Conservation (phyloP, 2,113 vertebrate species). For the Petroica traversi region DNA sequence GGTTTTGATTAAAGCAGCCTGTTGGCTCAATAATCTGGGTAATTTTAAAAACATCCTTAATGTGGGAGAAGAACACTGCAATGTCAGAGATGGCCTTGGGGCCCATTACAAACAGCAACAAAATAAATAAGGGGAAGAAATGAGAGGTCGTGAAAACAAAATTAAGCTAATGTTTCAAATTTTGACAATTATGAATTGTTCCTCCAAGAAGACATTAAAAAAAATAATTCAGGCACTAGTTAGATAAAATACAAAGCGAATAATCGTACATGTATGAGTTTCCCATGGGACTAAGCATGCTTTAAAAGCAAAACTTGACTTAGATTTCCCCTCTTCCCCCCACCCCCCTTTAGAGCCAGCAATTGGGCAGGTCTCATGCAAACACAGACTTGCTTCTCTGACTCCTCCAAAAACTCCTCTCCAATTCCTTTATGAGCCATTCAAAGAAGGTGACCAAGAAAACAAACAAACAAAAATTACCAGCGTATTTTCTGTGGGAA, state of each 20-base stretch:
- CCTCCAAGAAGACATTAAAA: constrained; percentile 74
- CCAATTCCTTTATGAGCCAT: constrained; percentile 54
- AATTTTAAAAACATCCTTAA: constrained; percentile 85
- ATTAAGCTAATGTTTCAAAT: constrained; percentile 83
- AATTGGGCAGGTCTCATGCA: constrained; percentile 70
- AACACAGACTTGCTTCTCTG: constrained; percentile 57
- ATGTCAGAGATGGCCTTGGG: constrained; percentile 79
- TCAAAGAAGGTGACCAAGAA: constrained; percentile 59
- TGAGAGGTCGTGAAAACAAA: constrained; percentile 79
- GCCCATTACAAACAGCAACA: constrained; percentile 77
- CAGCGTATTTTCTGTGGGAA: not conserved
- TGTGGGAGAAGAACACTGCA: constrained; percentile 70
- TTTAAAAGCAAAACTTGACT: constrained; percentile 66
- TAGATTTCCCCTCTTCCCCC: constrained; percentile 12
- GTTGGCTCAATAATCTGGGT: constrained; percentile 82
- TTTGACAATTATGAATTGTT: constrained; percentile 81
- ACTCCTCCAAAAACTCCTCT: constrained; percentile 60
- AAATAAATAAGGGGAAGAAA: constrained; percentile 77
- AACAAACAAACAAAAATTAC: constrained; percentile 49
- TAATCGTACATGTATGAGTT: constrained; percentile 69
- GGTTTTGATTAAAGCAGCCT: constrained; percentile 84
- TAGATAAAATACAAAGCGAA: constrained; percentile 78
- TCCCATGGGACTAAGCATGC: constrained; percentile 70
- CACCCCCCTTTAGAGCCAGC: constrained; percentile 27
- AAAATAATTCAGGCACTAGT: constrained; percentile 76